A percentile compares a stretch with the other conserved stretches of the same genome.
Evolutionary conservation across 2,797 vertebrate genomes (phyloP).

Genomic region (Sparus aurata): DNA sequence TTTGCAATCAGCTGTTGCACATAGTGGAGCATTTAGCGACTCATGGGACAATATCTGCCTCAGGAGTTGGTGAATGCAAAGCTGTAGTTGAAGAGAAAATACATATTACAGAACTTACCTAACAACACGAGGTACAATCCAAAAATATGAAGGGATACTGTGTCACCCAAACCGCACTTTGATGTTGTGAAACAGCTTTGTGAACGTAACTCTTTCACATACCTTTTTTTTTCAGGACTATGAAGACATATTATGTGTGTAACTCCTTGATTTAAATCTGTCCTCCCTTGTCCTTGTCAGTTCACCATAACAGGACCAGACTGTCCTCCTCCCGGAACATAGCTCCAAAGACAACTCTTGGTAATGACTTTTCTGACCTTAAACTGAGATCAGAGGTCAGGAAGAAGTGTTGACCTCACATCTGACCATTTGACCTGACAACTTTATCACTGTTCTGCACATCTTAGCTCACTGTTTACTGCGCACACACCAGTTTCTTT

Average conservation of each 20-base stretch:
- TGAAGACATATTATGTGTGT: constrained; percentile 22
- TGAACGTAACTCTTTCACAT: constrained; percentile 2
- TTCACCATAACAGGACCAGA: constrained; percentile 76
- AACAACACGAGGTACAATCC: neutral
- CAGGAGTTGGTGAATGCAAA: neutral
- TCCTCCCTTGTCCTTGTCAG: constrained; percentile 74
- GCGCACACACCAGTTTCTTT: neutral
- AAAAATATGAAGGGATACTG: neutral
- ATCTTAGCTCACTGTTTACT: constrained; percentile 19
- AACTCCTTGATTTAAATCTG: constrained; percentile 58
- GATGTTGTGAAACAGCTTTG: neutral
- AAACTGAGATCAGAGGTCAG: constrained; percentile 51
- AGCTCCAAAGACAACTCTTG: constrained; percentile 75
- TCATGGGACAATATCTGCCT: neutral
- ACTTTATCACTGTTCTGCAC: constrained; percentile 31
- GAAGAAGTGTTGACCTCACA: constrained; percentile 37
- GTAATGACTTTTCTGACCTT: constrained; percentile 78
- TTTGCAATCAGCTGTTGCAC: neutral
- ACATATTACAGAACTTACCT: neutral
- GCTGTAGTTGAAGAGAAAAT: neutral
- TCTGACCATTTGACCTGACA: constrained; percentile 35
- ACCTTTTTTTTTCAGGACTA: constrained; percentile 51
- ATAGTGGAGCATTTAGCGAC: no score
- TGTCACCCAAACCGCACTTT: neutral
- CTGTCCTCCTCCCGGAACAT: constrained; percentile 48